Percentiles rank a stretch among this genome's conserved stretches.
These are phyloP conservation scores for Excalfactoria chinensis DNA, from an alignment of 2,113 vertebrate species.

Conservation along the genomic window DNA sequence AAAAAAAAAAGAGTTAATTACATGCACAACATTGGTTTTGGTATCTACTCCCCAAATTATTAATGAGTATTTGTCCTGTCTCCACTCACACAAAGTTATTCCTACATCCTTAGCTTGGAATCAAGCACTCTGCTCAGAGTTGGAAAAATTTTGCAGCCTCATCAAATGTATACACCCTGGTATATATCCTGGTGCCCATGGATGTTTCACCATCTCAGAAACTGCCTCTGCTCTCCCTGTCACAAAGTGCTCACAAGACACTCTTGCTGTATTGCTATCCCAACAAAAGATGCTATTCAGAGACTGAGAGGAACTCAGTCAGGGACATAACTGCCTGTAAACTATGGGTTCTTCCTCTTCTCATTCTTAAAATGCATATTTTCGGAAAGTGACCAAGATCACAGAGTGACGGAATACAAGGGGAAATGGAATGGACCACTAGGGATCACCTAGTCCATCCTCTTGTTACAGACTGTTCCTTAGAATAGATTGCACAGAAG, in stretches of 20 bases:
- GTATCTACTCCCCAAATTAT: not conserved
- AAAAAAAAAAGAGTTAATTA: rapidly evolving
- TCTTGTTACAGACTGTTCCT: too few species aligned
- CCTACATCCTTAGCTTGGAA: not conserved
- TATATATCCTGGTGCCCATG: rapidly evolving
- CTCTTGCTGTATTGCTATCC: not conserved
- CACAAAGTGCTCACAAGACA: not conserved
- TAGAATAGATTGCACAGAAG: too few species aligned
- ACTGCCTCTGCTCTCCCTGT: not conserved
- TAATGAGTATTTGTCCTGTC: not conserved
- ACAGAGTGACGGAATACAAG: too few species aligned
- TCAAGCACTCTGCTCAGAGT: not conserved
- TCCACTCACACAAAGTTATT: not conserved
- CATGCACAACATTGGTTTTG: rapidly evolving
- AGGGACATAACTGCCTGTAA: not conserved
- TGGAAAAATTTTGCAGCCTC: not conserved
- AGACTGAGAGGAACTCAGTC: rapidly evolving
- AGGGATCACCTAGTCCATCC: too few species aligned
- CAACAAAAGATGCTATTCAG: not conserved
- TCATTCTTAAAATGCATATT: not conserved
- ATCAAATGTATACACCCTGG: not conserved
- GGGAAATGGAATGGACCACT: too few species aligned
- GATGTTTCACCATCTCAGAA: not conserved
- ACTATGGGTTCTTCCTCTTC: not conserved
- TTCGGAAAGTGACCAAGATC: not conserved